Conservation (phyloP, 1,140 invertebrate species). For the Tachypleus tridentatus region DNA sequence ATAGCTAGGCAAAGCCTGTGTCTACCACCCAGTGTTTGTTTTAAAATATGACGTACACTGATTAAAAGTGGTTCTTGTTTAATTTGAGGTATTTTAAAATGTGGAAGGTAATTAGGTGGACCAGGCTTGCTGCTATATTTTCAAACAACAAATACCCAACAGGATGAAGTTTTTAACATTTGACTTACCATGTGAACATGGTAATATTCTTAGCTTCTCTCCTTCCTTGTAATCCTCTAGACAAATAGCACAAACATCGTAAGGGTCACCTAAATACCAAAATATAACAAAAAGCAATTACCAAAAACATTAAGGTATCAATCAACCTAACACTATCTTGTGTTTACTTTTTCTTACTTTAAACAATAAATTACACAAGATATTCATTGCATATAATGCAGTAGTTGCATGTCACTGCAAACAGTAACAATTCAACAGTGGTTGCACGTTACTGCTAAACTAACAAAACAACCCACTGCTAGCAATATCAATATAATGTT, state of each 20-base stretch:
- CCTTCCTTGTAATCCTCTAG: slow-evolving; percentile 94
- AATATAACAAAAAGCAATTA: too few relatives aligned
- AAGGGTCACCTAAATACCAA: slow-evolving; percentile 49
- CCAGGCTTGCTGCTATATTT: neutral
- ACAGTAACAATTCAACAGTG: too few relatives aligned
- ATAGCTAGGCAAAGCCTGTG: neutral
- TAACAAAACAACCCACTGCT: too few relatives aligned
- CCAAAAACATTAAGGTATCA: too few relatives aligned
- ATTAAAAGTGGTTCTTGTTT: neutral
- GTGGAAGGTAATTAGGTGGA: neutral
- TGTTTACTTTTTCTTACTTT: too few relatives aligned
- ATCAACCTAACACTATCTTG: too few relatives aligned
- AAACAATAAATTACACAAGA: too few relatives aligned
- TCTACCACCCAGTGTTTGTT: neutral
- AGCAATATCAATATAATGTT: too few relatives aligned
- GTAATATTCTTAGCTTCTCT: slow-evolving; percentile 85
- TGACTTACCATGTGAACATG: slow-evolving; percentile 89
- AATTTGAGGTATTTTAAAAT: neutral
- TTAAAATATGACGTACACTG: neutral
- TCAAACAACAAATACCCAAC: neutral
- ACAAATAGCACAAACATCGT: slow-evolving; percentile 97
- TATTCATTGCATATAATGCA: too few relatives aligned
- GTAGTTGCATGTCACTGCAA: too few relatives aligned
- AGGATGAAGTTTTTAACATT: neutral
- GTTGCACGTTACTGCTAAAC: too few relatives aligned